Percentiles rank a stretch among this genome's conserved stretches.
Conservation (phyloP, 2,888 invertebrate genomes). For the Cantharis rufa region DNA sequence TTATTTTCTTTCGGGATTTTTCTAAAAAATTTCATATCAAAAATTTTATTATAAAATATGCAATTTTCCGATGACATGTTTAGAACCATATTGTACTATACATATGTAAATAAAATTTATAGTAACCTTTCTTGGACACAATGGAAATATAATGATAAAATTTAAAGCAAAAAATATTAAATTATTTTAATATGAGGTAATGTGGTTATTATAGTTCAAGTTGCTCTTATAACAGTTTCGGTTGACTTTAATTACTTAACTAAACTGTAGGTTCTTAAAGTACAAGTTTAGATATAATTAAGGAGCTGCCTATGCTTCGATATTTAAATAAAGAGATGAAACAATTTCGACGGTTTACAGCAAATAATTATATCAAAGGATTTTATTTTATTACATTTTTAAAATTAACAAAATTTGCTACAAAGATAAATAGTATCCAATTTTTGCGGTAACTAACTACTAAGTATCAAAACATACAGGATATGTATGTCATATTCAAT, state of each 20-base stretch:
- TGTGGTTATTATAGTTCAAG: neutral
- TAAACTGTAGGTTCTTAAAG: neutral
- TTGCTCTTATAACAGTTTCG: neutral
- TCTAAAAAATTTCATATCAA: neutral
- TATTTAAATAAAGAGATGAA: neutral
- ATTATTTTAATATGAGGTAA: neutral
- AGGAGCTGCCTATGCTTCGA: neutral
- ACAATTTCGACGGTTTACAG: neutral
- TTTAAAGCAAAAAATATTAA: neutral
- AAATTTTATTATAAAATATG: neutral
- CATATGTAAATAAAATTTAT: too few relatives aligned
- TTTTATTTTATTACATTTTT: too few relatives aligned
- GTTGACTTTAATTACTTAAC: neutral
- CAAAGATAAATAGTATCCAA: neutral
- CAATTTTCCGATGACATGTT: neutral
- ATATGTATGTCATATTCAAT: neutral
- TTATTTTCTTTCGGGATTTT: neutral
- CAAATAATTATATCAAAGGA: neutral
- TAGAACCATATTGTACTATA: too few relatives aligned
- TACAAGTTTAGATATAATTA: neutral
- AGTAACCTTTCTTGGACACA: too few relatives aligned
- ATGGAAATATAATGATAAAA: neutral
- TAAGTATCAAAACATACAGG: neutral
- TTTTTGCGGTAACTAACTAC: neutral
- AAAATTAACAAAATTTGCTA: neutral